These are phyloP conservation scores for Pteronotus mesoamericanus DNA, from an alignment of 2,797 vertebrate species.

Conservation along the genomic window DNA sequence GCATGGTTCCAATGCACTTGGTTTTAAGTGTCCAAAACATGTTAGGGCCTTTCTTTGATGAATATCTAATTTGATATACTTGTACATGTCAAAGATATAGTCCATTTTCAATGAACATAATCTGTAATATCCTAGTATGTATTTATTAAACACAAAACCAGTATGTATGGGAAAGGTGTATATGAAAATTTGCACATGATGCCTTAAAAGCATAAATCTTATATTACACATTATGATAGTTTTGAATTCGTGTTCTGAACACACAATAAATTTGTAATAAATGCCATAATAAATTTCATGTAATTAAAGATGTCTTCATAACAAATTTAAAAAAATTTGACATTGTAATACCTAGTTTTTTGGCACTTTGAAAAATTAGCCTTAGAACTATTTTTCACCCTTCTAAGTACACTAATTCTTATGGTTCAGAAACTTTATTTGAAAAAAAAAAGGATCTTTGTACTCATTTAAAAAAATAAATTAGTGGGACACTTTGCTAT, in stretches of 20 bases:
- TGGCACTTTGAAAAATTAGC: neutral
- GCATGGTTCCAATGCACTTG: neutral
- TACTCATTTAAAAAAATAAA: slow-evolving; percentile 4
- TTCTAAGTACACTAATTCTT: neutral
- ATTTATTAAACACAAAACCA: neutral
- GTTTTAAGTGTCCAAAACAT: neutral
- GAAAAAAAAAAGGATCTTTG: neutral
- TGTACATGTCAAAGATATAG: neutral
- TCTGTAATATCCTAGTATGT: neutral
- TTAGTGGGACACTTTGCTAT: neutral
- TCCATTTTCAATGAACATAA: neutral
- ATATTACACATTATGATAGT: neutral
- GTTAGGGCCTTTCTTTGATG: neutral
- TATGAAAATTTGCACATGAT: neutral
- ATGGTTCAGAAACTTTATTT: neutral
- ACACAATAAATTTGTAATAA: neutral
- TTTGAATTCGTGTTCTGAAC: slow-evolving; percentile 6
- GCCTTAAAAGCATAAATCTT: neutral
- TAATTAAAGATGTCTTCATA: neutral
- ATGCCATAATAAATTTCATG: neutral
- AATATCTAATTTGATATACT: neutral
- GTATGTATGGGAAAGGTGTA: neutral
- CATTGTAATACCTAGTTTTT: neutral
- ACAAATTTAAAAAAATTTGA: neutral
- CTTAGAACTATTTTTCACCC: neutral